These are phyloP conservation scores for Embidobia sp. DNA, from an alignment of 2,888 invertebrate genomes.

Conservation along the genomic window DNA sequence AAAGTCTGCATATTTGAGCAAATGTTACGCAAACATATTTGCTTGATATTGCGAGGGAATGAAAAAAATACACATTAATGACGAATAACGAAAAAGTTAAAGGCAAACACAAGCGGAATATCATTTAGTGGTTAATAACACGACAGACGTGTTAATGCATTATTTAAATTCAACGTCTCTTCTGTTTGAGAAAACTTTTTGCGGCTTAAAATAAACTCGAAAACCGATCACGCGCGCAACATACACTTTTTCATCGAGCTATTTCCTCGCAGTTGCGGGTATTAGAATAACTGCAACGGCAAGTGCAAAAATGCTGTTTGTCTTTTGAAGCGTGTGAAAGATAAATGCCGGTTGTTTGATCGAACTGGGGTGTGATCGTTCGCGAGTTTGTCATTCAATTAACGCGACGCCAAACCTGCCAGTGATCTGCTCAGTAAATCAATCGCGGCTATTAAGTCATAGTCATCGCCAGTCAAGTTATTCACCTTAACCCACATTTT, in stretches of 20 bases:
- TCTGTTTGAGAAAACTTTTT: slow-evolving; percentile 12
- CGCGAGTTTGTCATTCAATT: slow-evolving; percentile 26
- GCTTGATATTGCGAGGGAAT: no score
- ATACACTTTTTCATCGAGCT: slow-evolving; percentile 12
- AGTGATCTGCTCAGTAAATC: no score
- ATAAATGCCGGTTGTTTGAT: slow-evolving; percentile 37
- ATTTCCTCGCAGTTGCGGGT: slow-evolving; percentile 3
- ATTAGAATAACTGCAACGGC: slow-evolving; percentile 17
- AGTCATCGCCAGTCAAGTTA: neutral
- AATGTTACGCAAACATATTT: no score
- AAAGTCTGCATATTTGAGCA: no score
- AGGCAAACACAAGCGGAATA: neutral
- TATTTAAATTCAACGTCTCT: slow-evolving; percentile 23
- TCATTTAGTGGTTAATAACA: slow-evolving; percentile 22
- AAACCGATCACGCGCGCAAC: slow-evolving; percentile 21
- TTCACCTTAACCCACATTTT: slow-evolving; percentile 27
- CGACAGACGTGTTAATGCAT: slow-evolving; percentile 21
- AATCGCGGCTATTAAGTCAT: no score
- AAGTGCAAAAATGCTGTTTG: slow-evolving; percentile 20
- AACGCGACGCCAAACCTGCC: slow-evolving; percentile 5
- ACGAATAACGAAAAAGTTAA: neutral
- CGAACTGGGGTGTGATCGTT: neutral
- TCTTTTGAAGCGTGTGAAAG: slow-evolving; percentile 33
- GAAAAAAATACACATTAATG: no score
- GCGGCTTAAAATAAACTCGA: slow-evolving; percentile 25